These are phyloP conservation scores for Mastomys coucha DNA, from an alignment of 2,113 vertebrate genomes.

Conservation along the genomic window DNA sequence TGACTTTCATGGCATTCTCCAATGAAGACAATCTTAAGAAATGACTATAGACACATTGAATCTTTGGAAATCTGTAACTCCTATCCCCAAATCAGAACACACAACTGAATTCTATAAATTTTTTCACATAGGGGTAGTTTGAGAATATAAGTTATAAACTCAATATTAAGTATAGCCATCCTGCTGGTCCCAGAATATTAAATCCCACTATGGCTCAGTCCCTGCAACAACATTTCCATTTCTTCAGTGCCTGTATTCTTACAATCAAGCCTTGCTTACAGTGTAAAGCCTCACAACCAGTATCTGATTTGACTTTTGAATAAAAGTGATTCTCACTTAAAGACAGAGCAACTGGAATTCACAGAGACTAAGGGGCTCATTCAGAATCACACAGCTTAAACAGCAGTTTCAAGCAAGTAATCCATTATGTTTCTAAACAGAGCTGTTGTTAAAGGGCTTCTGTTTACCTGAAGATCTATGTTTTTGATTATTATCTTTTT, in stretches of 20 bases:
- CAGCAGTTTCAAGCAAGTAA: conserved; percentile 30
- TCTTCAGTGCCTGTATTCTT: conserved; percentile 14
- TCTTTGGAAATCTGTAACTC: conserved; percentile 64
- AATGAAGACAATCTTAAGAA: conserved; percentile 63
- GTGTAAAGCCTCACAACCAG: background rate
- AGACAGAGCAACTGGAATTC: background rate
- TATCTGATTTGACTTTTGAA: conserved; percentile 47
- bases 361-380: background rate
- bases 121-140: conserved; percentile 67
- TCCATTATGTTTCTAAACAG: conserved; percentile 44
- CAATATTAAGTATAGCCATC: conserved; percentile 66
- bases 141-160: conserved; percentile 71
- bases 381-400: conserved; percentile 40
- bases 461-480: background rate
- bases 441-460: background rate
- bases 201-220: conserved; percentile 62
- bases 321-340: conserved; percentile 54
- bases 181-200: conserved; percentile 69
- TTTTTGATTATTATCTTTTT: background rate
- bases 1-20: conserved; percentile 14
- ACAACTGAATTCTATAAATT: conserved; percentile 71
- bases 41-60: conserved; percentile 61
- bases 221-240: conserved; percentile 66
- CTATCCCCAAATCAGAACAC: conserved; percentile 61
- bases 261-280: conserved; percentile 34